Conservation (phyloP, 2,888 invertebrate genomes). For the Phalera bucephala region DNA sequence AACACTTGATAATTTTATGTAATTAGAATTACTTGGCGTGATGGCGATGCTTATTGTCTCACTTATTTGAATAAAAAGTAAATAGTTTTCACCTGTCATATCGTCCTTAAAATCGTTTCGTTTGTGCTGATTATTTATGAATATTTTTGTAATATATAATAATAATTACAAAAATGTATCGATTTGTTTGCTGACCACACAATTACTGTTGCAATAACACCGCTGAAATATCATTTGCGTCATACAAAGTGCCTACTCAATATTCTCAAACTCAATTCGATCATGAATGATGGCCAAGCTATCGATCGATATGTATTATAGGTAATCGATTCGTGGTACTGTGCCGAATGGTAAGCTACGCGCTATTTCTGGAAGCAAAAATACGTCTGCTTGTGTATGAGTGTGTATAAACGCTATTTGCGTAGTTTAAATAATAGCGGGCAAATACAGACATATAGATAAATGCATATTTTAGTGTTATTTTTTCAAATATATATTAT, state of each 20-base stretch:
- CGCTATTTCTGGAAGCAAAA: conserved; percentile 23
- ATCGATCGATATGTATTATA: conserved; percentile 5
- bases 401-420: background rate
- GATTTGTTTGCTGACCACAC: conserved; percentile 18
- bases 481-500: no score
- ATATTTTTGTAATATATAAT: no score
- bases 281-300: conserved; percentile 12
- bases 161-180: background rate
- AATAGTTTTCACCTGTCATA: conserved; percentile 8
- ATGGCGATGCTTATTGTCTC: conserved; percentile 6
- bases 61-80: conserved; percentile 4
- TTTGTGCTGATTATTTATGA: no score
- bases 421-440: background rate
- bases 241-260: conserved; percentile 15
- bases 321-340: conserved; percentile 15
- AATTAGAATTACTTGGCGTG: conserved; percentile 4
- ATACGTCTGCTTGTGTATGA: conserved; percentile 8
- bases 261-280: conserved; percentile 8
- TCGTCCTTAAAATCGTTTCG: conserved; percentile 4
- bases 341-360: conserved; percentile 11
- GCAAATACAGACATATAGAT: no score
- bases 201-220: conserved; percentile 11
- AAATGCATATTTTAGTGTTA: no score
- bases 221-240: conserved; percentile 21
- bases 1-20: no score